Conservation (phyloP, 2,888 invertebrate species). For the Esperia sulphurella region DNA sequence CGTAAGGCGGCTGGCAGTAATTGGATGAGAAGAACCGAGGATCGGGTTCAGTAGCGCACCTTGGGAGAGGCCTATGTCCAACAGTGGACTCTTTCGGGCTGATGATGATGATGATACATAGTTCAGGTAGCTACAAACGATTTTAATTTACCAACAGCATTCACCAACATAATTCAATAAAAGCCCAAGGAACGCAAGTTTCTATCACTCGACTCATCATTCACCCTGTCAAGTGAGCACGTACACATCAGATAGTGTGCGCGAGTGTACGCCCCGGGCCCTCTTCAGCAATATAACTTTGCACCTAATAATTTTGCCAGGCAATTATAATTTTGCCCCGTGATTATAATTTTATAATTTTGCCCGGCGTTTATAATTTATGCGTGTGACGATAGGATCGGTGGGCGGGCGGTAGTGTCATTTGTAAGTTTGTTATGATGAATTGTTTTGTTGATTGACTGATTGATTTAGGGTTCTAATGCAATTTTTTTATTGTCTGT, state of each 20-base stretch:
- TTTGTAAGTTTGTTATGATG: constrained; percentile 23
- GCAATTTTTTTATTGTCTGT: background rate
- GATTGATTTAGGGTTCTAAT: constrained; percentile 19
- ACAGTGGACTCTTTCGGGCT: no score
- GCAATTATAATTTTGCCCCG: constrained; percentile 57
- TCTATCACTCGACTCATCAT: constrained; percentile 59
- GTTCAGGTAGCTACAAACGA: constrained; percentile 5
- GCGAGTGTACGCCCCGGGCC: constrained; percentile 34
- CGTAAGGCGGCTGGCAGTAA: no score
- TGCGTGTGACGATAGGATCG: constrained; percentile 18
- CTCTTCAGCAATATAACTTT: constrained; percentile 52
- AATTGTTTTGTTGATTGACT: constrained; percentile 32
- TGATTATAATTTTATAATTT: constrained; percentile 21
- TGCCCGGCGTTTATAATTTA: constrained; percentile 17
- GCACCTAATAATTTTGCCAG: constrained; percentile 69
- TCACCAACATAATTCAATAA: constrained; percentile 39
- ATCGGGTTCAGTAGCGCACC: no score
- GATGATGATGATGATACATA: no score
- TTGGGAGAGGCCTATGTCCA: no score
- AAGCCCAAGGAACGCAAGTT: constrained; percentile 26
- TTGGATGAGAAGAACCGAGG: no score
- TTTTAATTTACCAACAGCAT: constrained; percentile 24
- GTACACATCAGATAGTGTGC: constrained; percentile 52
- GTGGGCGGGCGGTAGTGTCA: constrained; percentile 27
- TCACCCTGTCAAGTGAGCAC: constrained; percentile 44